Conservation (phyloP, 2,888 invertebrate genomes). For the Linyphia triangularis region DNA sequence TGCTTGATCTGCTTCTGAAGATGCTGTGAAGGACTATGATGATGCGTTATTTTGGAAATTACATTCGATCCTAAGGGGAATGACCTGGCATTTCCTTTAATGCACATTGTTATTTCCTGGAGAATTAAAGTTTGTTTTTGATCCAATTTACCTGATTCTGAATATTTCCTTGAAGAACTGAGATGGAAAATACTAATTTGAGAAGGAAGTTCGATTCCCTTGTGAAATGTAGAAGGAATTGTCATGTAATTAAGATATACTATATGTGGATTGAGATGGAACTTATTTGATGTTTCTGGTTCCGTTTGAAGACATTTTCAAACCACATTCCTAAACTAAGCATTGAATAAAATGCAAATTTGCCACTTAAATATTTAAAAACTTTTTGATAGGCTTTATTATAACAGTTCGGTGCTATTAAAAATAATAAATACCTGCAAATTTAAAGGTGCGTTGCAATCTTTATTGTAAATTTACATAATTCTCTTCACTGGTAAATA, state of each 20-base stretch:
- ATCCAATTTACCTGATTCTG: conserved; percentile 22
- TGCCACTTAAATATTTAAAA: too few species aligned
- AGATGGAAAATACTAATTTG: conserved; percentile 47
- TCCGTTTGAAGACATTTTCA: not conserved
- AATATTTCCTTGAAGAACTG: not conserved
- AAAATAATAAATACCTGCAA: too few species aligned
- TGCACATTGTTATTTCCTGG: conserved; percentile 60
- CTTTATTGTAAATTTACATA: too few species aligned
- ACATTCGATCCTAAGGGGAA: conserved; percentile 54
- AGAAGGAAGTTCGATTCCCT: not conserved
- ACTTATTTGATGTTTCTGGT: not conserved
- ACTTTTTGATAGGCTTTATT: too few species aligned
- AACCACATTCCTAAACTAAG: not conserved
- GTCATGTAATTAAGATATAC: conserved; percentile 28
- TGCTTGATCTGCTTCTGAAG: conserved; percentile 26
- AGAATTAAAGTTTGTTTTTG: conserved; percentile 66
- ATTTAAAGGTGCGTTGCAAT: too few species aligned
- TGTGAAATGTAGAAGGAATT: conserved; percentile 2
- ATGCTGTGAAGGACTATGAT: conserved; percentile 47
- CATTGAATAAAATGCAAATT: too few species aligned
- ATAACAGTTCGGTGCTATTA: too few species aligned
- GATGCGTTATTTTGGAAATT: conserved; percentile 65
- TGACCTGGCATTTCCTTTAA: conserved; percentile 47
- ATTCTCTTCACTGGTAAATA: too few species aligned
- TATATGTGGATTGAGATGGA: not conserved